Percentiles rank a stretch among this genome's conserved stretches.
Conservation (phyloP, 2,113 vertebrate genomes). For the pig (Sus scrofa) region DNA sequence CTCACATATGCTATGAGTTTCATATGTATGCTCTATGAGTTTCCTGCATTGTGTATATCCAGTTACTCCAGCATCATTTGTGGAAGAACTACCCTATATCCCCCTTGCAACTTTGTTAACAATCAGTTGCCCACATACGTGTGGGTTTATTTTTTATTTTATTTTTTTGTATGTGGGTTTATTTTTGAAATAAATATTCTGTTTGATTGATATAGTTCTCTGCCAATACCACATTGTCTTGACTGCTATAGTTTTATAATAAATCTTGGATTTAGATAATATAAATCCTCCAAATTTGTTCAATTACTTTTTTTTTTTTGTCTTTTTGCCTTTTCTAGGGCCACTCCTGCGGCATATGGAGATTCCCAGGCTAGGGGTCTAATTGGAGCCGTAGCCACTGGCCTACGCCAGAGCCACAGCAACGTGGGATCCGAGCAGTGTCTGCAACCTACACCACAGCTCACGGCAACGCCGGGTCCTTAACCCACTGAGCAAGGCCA, state of each 20-base stretch:
- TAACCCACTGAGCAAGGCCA: too few species aligned
- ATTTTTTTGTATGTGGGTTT: background rate
- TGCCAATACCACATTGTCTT: background rate
- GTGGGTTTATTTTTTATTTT: background rate
- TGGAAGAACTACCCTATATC: background rate
- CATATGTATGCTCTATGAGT: too few species aligned
- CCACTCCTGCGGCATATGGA: too few species aligned
- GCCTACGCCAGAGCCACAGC: too few species aligned
- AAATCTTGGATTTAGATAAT: constrained; percentile 1
- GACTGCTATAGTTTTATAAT: background rate
- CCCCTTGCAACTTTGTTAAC: background rate
- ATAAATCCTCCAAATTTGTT: background rate
- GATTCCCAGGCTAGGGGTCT: too few species aligned
- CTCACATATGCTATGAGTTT: background rate
- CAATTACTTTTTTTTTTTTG: too few species aligned
- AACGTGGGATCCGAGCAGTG: too few species aligned
- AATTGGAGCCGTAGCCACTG: too few species aligned
- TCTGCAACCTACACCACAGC: too few species aligned
- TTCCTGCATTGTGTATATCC: background rate
- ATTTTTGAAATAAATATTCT: constrained; percentile 21
- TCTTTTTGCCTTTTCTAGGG: too few species aligned
- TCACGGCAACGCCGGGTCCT: too few species aligned
- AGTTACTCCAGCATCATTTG: background rate
- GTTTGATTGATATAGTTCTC: background rate
- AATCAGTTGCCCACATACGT: background rate